phyloP scores from a whole-genome alignment of 2,797 vertebrate genomes.

The Sphaeramia orbicularis region DNA sequence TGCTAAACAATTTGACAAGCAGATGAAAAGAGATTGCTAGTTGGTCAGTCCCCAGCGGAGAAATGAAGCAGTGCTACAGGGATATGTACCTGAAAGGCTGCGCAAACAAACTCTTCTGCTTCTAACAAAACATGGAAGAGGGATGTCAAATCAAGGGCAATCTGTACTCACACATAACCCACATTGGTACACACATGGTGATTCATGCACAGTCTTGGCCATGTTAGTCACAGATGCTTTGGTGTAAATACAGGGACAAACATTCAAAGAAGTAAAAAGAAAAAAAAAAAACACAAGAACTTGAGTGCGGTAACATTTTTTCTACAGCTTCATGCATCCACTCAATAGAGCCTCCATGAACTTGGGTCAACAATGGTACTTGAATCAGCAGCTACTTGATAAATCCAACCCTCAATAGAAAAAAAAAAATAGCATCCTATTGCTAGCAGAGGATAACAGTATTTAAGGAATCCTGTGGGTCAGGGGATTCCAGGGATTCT shows the following conservation, averaged over 20 bases:
- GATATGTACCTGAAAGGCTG: conserved; percentile 36
- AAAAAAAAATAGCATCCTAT: conserved; percentile 9
- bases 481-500: too few species aligned
- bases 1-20: conserved; percentile 65
- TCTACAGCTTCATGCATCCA: not conserved
- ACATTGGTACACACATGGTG: conserved; percentile 18
- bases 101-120: conserved; percentile 31
- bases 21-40: conserved; percentile 46
- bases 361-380: conserved; percentile 10
- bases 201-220: conserved; percentile 10
- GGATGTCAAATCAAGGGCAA: conserved; percentile 34
- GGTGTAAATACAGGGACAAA: conserved; percentile 10
- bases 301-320: not conserved
- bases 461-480: too few species aligned
- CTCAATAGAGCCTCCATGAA: too few species aligned
- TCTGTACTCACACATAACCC: conserved; percentile 25
- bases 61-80: conserved; percentile 27
- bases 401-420: not conserved
- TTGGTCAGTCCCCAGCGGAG: conserved; percentile 52
- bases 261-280: not conserved
- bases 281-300: not conserved
- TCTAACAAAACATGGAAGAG: conserved; percentile 20
- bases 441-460: too few species aligned
- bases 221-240: conserved; percentile 35
- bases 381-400: not conserved